Conservation (phyloP, 2,113 vertebrate genomes). For the Chloebia gouldiae region DNA sequence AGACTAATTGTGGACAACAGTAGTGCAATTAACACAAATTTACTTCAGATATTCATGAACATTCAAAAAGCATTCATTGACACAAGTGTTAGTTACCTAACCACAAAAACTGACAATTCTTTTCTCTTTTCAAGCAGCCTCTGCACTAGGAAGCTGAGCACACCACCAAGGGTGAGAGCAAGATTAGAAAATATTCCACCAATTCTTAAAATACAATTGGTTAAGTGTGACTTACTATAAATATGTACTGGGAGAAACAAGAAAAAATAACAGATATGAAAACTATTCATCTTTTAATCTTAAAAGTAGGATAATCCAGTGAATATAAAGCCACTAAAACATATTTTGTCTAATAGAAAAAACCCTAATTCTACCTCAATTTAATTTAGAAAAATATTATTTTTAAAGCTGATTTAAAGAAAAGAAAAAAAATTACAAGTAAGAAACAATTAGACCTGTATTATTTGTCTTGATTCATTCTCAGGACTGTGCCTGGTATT, state of each 20-base stretch:
- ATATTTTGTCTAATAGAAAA: not conserved
- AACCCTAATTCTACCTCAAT: not conserved
- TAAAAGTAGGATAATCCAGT: not conserved
- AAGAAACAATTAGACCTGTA: not conserved
- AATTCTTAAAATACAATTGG: not conserved
- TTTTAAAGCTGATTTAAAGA: not conserved
- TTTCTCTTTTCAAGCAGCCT: slow-evolving; percentile 16
- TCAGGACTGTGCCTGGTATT: not conserved
- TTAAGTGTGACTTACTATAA: not conserved
- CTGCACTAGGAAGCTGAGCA: slow-evolving; percentile 17
- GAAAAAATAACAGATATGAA: not conserved
- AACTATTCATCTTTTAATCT: not conserved
- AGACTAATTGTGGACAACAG: slow-evolving; percentile 79
- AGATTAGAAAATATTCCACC: not conserved
- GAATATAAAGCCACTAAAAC: not conserved
- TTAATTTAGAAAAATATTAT: not conserved
- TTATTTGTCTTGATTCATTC: not conserved
- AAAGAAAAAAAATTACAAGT: not conserved
- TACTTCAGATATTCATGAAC: slow-evolving; percentile 73
- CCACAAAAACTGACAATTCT: slow-evolving; percentile 31
- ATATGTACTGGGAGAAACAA: not conserved
- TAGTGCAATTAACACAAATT: slow-evolving; percentile 74
- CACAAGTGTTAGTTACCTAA: slow-evolving; percentile 47
- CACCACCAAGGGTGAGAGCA: not conserved
- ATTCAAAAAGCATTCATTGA: slow-evolving; percentile 55